phyloP scores from a whole-genome alignment of 1,140 invertebrate genomes.

The Drosophila nebulosa region DNA sequence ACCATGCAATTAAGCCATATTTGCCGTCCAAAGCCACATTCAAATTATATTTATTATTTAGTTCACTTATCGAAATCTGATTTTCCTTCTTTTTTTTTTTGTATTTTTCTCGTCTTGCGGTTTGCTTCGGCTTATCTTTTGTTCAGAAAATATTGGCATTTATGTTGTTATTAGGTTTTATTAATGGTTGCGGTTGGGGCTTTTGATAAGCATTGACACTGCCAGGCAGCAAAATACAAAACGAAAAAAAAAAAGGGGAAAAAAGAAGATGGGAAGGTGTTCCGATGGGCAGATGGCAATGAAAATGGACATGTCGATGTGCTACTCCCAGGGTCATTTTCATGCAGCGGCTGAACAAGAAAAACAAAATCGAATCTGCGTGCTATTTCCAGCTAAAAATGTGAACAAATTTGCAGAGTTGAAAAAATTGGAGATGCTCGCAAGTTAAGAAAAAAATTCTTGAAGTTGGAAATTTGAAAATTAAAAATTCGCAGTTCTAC shows the following conservation, averaged over 20 bases:
- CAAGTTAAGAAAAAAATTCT: background rate
- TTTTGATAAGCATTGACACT: slow-evolving; percentile 61
- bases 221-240: background rate
- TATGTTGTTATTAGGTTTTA: slow-evolving; percentile 75
- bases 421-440: background rate
- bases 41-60: slow-evolving; percentile 79
- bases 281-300: background rate
- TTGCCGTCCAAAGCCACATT: slow-evolving; percentile 39
- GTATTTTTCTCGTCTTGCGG: background rate
- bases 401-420: slow-evolving; percentile 17
- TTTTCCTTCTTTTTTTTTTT: background rate
- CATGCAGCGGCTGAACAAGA: slow-evolving; percentile 35
- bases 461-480: background rate
- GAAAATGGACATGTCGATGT: slow-evolving; percentile 1
- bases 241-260: background rate
- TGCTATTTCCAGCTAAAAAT: slow-evolving; percentile 60
- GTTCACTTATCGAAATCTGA: slow-evolving; percentile 68
- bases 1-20: slow-evolving; percentile 58
- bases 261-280: background rate
- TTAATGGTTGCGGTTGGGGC: slow-evolving; percentile 60
- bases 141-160: slow-evolving; percentile 62
- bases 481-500: no score
- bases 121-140: slow-evolving; percentile 20
- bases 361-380: slow-evolving; percentile 1
- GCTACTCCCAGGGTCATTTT: slow-evolving; percentile 38